phyloP scores from a whole-genome alignment of 2,888 invertebrate species.

The Troides helena region DNA sequence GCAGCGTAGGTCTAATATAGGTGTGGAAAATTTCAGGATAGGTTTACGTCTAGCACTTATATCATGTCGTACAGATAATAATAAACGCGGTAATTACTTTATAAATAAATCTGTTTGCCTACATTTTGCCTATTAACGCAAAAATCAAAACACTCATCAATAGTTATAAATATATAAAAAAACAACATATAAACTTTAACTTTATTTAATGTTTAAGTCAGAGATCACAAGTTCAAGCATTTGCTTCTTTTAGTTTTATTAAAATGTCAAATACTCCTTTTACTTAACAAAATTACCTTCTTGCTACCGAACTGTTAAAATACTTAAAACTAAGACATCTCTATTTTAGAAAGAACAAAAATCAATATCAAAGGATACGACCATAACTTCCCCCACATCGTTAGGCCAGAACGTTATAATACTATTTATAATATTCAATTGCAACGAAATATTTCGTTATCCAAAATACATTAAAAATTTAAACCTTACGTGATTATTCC shows the following conservation, averaged over 20 bases:
- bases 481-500: too few species aligned
- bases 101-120: too few species aligned
- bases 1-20: too few species aligned
- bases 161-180: background rate
- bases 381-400: background rate
- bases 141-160: too few species aligned
- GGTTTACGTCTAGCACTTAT: too few species aligned
- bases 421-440: background rate
- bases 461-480: background rate
- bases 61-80: too few species aligned
- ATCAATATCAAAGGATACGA: background rate
- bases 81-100: too few species aligned
- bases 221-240: conserved; percentile 18
- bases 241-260: background rate
- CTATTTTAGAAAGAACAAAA: background rate
- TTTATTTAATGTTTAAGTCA: conserved; percentile 18
- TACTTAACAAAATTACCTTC: background rate
- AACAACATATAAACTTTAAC: background rate
- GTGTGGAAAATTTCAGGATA: too few species aligned
- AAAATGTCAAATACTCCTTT: conserved; percentile 9
- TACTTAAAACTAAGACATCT: background rate
- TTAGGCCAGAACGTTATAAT: background rate
- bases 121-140: too few species aligned
- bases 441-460: background rate
- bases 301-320: background rate